phyloP scores from a whole-genome alignment of 2,113 vertebrate species.

The Sciurus niger region DNA sequence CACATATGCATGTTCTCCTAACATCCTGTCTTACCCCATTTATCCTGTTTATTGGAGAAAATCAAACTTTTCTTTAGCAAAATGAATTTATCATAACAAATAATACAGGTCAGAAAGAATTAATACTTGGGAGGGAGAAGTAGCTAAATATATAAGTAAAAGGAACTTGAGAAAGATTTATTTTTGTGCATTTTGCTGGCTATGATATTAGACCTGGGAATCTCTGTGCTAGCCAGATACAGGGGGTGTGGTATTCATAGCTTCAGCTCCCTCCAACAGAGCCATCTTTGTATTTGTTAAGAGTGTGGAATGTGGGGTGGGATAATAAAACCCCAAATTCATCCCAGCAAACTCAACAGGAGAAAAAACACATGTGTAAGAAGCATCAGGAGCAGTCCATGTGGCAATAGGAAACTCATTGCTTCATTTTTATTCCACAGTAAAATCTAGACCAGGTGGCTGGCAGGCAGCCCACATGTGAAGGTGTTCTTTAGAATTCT shows the following conservation, averaged over 20 bases:
- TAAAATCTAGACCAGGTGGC: slow-evolving; percentile 80
- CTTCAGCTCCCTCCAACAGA: slow-evolving; percentile 68
- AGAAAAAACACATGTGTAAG: slow-evolving; percentile 53
- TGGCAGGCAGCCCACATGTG: slow-evolving; percentile 68
- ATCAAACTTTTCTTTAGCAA: neutral
- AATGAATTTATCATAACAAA: slow-evolving; percentile 47
- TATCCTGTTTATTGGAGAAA: neutral
- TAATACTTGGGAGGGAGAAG: slow-evolving; percentile 39
- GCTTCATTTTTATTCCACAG: slow-evolving; percentile 78
- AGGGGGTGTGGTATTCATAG: slow-evolving; percentile 13
- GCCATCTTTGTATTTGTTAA: slow-evolving; percentile 72
- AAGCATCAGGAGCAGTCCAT: slow-evolving; percentile 77
- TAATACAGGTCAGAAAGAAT: slow-evolving; percentile 25
- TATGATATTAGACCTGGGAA: neutral
- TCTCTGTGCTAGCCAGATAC: neutral
- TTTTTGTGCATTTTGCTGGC: slow-evolving; percentile 32
- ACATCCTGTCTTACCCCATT: neutral
- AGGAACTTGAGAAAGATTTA: slow-evolving; percentile 46
- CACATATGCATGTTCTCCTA: neutral
- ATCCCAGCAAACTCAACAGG: slow-evolving; percentile 72
- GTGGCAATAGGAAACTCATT: slow-evolving; percentile 82
- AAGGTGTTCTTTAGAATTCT: slow-evolving; percentile 65
- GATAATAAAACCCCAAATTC: slow-evolving; percentile 64
- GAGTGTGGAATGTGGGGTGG: slow-evolving; percentile 71
- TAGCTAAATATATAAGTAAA: slow-evolving; percentile 31